Base-by-base conservation (phyloP, 2,888 invertebrate species). In the Diarsia dahlii region DNA sequence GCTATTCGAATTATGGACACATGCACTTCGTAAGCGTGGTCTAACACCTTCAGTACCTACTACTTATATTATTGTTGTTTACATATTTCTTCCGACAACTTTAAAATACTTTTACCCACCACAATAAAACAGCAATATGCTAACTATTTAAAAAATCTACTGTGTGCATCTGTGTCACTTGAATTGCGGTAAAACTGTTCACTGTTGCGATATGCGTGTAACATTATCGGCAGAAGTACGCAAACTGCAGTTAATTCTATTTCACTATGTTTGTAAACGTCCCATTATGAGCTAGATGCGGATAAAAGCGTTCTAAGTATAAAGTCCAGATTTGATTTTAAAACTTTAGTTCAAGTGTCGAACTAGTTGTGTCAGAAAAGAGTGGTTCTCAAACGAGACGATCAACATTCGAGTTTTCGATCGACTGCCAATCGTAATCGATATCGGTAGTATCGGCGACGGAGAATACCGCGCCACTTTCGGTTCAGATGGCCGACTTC, bases 401-500 rank as follows among this genome's bases (percentile, higher is more conserved):
- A 91, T 96, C 96, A 87, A 95, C 93, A 83, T 92, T 93, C 78
- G 95, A 88, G 86, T 91, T 93, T 72, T 92, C 95, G 71, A 91
- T 90, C 85, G 93, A 87, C 78, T 91, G 92, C 96, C 96, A 96
- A 87, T 96, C 96, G 91, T 93, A 95, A 88, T 95, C 95, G 91
- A 95, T 92, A 85, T 95, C 95, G 76, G 95, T 90, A 82, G 95
- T 91, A 88, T 96, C 95, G 96, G 96, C 96, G 96, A 96, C 96
- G 95, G 96, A 96, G 88, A 96, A 96, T 45, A 96, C 96, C 95
- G 96, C 96, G 95, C 96, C 96, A 89, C 86, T 90, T 90, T 96
- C 96, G 96, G 94, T 95, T 96, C 96, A 96, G 95, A 97, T 96
- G 90, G 96, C 93, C 93, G 96, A 91, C 76, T 95, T 96, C 82